Percentiles rank a stretch among this genome's conserved stretches.
These are phyloP conservation scores for Reticulitermes speratus DNA, from an alignment of 1,140 invertebrate genomes.

Conservation along the genomic window DNA sequence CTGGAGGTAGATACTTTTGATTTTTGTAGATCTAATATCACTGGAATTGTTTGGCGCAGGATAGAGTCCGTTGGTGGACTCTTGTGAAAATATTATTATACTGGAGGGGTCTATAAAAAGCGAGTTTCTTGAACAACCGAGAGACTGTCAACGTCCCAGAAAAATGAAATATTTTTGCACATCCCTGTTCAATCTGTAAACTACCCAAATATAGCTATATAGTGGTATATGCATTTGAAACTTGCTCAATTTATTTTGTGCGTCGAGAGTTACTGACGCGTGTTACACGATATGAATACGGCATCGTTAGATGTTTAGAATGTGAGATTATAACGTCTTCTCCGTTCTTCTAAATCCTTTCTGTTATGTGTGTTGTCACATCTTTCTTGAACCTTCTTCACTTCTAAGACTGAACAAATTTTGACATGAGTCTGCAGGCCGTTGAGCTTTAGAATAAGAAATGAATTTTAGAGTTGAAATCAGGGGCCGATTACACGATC, in stretches of 20 bases:
- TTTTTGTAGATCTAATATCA: no score
- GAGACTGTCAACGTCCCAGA: neutral
- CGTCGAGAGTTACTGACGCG: neutral
- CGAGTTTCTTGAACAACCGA: no score
- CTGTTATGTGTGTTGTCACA: neutral
- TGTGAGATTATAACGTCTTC: neutral
- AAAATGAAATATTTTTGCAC: neutral
- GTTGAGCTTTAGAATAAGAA: neutral
- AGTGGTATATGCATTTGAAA: neutral
- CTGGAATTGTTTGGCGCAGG: no score
- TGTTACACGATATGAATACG: neutral
- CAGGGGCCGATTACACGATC: no score
- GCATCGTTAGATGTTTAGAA: neutral
- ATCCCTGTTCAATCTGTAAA: neutral
- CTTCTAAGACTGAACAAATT: neutral
- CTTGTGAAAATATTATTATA: no score
- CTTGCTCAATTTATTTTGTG: neutral
- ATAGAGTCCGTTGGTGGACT: no score
- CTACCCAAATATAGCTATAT: neutral
- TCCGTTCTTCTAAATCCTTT: neutral
- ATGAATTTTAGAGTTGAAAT: no score
- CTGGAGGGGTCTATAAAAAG: no score
- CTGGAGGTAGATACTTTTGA: no score
- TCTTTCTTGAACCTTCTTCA: neutral
- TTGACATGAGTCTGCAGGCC: neutral